Evolutionary conservation across 2,888 invertebrate species (phyloP), one percentile per base, ranked within the genome.

Genomic region (Bembecia ichneumoniformis): DNA sequence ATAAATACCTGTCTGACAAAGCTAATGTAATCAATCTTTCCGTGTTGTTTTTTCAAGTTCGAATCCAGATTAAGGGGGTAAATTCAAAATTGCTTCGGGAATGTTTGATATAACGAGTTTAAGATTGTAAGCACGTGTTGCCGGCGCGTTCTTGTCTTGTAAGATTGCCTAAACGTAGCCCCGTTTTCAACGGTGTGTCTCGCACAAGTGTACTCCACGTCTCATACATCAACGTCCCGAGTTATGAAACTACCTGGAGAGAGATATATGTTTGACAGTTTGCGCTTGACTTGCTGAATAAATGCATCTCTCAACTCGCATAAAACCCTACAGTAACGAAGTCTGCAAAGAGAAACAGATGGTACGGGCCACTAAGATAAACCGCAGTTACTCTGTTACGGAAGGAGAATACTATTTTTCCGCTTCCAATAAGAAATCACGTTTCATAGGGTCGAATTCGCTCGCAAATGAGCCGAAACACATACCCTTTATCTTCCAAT

Each of bases 381-480:
- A 66, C 66, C 66, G 59, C 68, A 69, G 66, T 70, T 65, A 65
- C 70, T 71, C 68, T 72, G 71, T 74, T 73, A 71, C 53, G 55
- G 58, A 57, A 64, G 52, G 54, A 55, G 67, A 64, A 71, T 69
- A 71, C 64, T 66, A 65, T 63, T 73, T 71, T 74, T 64, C 68
- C 68, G 65, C 63, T 73, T 60, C 67, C 76, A 79, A 77, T 81
- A 80, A 80, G 78, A 77, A 83, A 82, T 82, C 81, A 76, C 79
- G 75, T 80, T 80, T 71, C 75, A 77, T 78, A 74, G 72, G 67
- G 62, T 55, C 58, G 69, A 74, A 69, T 74, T 73, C 70, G 63
- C 65, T 77, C 77, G 76, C 77, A 82, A 83, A 83, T 82, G 83
- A 80, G 74, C 79, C 83, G 82, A 79, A 83, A 82, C 81, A 78